These are phyloP conservation scores for Pachliopta kotzebuea DNA, from an alignment of 2,888 invertebrate species.

Conservation along the genomic window DNA sequence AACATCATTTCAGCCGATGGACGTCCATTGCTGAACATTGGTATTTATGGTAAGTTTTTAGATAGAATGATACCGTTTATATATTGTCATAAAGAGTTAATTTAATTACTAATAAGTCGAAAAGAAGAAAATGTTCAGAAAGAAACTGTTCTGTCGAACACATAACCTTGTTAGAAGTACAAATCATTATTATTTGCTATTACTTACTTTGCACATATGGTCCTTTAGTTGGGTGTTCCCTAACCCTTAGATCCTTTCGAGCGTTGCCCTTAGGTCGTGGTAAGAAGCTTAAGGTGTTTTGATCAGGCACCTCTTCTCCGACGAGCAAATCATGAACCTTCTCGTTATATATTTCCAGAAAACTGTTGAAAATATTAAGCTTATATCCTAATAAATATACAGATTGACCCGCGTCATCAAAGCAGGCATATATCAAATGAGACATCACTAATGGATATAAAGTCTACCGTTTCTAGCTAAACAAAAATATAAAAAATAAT, in stretches of 20 bases:
- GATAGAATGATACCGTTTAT: too few relatives aligned
- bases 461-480: background rate
- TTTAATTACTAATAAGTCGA: too few relatives aligned
- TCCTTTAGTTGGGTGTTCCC: conserved; percentile 89
- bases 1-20: too few relatives aligned
- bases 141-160: background rate
- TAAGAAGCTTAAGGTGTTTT: conserved; percentile 73
- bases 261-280: conserved; percentile 63
- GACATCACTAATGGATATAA: background rate
- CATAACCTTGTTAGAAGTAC: background rate
- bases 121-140: too few relatives aligned
- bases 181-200: background rate
- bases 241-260: conserved; percentile 82
- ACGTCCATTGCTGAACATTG: too few relatives aligned
- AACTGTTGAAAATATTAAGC: conserved; percentile 55
- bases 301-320: conserved; percentile 57
- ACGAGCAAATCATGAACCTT: conserved; percentile 87
- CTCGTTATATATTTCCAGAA: conserved; percentile 83
- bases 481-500: background rate
- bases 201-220: conserved; percentile 89
- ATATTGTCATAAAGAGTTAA: too few relatives aligned
- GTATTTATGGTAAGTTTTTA: too few relatives aligned
- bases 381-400: background rate
- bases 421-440: background rate
- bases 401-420: background rate